Evolutionary conservation across 2,113 vertebrate genomes (phyloP), one percentile per base, ranked within the genome.

Genomic region (Sinosuthora webbiana): DNA sequence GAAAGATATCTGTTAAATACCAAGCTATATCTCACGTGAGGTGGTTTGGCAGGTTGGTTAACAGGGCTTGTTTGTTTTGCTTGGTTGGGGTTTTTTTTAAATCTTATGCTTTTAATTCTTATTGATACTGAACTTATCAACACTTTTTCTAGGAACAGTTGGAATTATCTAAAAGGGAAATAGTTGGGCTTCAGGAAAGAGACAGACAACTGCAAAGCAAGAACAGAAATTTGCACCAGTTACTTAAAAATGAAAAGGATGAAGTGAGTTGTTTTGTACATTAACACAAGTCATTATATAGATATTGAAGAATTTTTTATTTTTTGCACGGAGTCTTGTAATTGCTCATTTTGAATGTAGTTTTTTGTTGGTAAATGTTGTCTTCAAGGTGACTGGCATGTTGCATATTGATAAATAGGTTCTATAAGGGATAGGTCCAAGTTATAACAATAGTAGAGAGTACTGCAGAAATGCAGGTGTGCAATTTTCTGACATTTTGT

Each of bases 201-300:
- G 99, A 99, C 86, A 98, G 99, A 79, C 99, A 99, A 95, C 97
- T 99, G 7, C 99, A 99, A 52, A 98, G 98, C 94, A 99, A 99
- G 97, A 99, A 99, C 73, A 98, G 98, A 96, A 99, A 98, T 93
- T 96, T 99, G 87, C 99, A 99, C 91, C 99, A 98, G 94, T 98
- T 99, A 90, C 98, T 99, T 84, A 99, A 99, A 98, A 99, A 98
- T 57, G 99, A 99, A 90, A 99, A 99, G 93, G 99, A 99, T 67
- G 99, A 99, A 98, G 99, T 99, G 97, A 97, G 98, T 97, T 77
- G 42, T 42, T 45, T 13, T 84, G 25, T 86, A 67, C 28, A 42
- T 52, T 59, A 87, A 68, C 63, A 30, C 4, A 21, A 71, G 24
- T 69, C 6, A 27, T 81, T 75, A 27, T 16, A 27, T 41, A 82